These are phyloP conservation scores for Drosophila leonis DNA, from an alignment of 2,888 invertebrate species.

Conservation along the genomic window DNA sequence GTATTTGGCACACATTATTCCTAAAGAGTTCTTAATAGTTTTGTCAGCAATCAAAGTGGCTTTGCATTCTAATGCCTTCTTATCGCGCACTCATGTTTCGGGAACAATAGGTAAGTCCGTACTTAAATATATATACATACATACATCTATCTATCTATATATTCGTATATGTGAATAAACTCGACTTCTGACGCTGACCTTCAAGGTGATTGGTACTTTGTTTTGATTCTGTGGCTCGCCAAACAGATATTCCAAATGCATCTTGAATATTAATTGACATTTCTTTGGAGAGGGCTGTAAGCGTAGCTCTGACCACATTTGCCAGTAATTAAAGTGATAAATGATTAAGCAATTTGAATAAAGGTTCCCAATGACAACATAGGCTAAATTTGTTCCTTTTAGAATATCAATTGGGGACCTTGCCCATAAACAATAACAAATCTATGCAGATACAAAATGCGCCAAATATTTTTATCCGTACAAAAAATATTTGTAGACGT, in stretches of 20 bases:
- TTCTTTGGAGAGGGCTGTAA: conserved; percentile 29
- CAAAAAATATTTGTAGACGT: background rate
- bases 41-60: conserved; percentile 44
- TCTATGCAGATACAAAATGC: background rate
- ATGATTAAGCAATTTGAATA: conserved; percentile 45
- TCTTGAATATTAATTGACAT: conserved; percentile 64
- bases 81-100: conserved; percentile 49
- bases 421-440: background rate
- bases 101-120: conserved; percentile 14
- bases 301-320: conserved; percentile 34
- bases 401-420: background rate
- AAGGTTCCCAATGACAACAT: conserved; percentile 17
- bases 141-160: background rate
- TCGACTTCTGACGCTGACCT: conserved; percentile 52
- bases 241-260: conserved; percentile 53
- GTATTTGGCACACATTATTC: conserved; percentile 47
- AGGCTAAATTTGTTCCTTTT: background rate
- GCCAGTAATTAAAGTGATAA: conserved; percentile 56
- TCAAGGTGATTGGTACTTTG: conserved; percentile 55
- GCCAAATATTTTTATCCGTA: background rate
- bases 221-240: conserved; percentile 32
- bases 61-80: conserved; percentile 72
- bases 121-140: background rate
- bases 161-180: background rate
- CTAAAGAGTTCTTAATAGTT: conserved; percentile 56